Evolutionary conservation across 2,888 invertebrate species (phyloP), one percentile per base, ranked within the genome.

Genomic region (Monopis laevigella): DNA sequence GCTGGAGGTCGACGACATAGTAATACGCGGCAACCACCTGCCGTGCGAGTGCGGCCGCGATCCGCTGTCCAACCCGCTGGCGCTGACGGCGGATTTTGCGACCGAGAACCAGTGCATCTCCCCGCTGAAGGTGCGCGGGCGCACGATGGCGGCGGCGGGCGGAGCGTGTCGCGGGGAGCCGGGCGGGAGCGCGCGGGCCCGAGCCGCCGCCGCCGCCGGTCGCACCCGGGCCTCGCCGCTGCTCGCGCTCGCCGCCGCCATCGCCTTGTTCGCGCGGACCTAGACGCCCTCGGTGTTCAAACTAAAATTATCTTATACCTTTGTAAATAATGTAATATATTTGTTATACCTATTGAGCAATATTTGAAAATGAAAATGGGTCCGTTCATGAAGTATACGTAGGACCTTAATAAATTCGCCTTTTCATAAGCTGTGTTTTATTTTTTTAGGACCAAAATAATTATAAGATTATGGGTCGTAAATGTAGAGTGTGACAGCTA

Each of bases 11-110:
- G 87, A 87, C 46, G 84, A 84, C 51, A 69, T 93, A 45, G 85
- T 87, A 55, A 87, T 92, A 54, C 78, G 86, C 43, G 86, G 87
- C 38, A 94, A 94, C 66, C 92, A 92, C 59, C 88, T 93, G 60
- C 93, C 93, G 2, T 94, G 93, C 65, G 92, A 93, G 67, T 94
- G 93, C 58, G 92, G 91, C 52, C 89, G 90, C 56, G 87, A 89
- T 43, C 84, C 93, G 21, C 74, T 92, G 41, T 86, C 87, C 42
- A 90, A 90, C 46, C 89, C 92, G 26, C 73, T 93, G 47, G 89
- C 88, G 14, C 85, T 89, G 46, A 72, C 74, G 39, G 68, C 70
- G 44, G 87, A 88, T 44, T 91, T 92, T 57, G 80, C 87, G 45
- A 83, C 86, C 43, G 87, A 87, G 53, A 94, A 94, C 68, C 90